A percentile compares a stretch with the other conserved stretches of the same genome.
Evolutionary conservation across 2,888 invertebrate species (phyloP).

Genomic region (Phortica okadai): DNA sequence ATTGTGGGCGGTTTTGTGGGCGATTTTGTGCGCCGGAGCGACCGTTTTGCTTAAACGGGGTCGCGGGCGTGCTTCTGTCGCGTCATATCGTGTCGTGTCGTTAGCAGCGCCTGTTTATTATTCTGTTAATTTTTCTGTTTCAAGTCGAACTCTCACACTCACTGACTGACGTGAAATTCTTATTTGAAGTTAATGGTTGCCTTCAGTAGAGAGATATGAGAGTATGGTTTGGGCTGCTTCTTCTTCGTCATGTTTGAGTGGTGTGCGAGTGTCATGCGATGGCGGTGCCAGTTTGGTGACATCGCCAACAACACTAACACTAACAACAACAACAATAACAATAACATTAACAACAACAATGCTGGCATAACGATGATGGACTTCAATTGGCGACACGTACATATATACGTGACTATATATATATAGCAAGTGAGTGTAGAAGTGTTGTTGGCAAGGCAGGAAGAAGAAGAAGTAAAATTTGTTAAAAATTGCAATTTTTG

Average conservation of each 20-base stretch:
- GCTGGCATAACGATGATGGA: no score
- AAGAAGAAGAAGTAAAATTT: not conserved
- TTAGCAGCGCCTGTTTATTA: conserved; percentile 72
- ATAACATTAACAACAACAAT: not conserved
- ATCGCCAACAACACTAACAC: not conserved
- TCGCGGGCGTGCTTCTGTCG: not conserved
- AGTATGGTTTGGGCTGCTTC: not conserved
- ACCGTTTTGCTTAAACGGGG: not conserved
- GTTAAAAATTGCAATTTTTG: not conserved
- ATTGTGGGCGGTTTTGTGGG: no score
- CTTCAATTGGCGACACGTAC: no score
- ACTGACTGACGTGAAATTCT: not conserved
- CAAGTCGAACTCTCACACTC: not conserved
- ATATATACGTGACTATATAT: no score
- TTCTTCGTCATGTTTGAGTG: not conserved
- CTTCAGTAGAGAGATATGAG: no score
- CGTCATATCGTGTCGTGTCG: conserved; percentile 61
- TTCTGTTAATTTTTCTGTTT: conserved; percentile 64
- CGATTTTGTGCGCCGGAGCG: not conserved
- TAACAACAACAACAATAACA: not conserved
- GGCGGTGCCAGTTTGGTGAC: conserved; percentile 27
- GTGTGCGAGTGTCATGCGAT: conserved; percentile 20
- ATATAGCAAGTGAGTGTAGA: no score
- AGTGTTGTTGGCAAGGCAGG: not conserved
- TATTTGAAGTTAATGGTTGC: no score